Evolutionary conservation across 2,888 invertebrate genomes (phyloP).

Genomic region (Chaetoderma sp.): DNA sequence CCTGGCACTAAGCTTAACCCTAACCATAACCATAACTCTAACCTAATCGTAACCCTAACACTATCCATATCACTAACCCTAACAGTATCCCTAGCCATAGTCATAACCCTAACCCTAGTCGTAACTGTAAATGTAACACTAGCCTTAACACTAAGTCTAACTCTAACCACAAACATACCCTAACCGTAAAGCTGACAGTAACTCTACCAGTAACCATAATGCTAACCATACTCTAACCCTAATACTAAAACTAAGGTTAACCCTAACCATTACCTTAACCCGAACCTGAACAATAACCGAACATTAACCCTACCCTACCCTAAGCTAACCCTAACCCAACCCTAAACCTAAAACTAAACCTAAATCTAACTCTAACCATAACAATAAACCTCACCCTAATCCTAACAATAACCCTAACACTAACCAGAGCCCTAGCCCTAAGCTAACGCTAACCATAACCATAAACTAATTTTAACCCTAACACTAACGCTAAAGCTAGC

Average conservation of each 20-base stretch:
- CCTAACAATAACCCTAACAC: no score
- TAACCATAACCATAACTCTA: conserved; percentile 36
- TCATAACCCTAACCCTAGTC: conserved; percentile 29
- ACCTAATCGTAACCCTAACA: conserved; percentile 39
- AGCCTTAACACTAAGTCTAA: conserved; percentile 1
- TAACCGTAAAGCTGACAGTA: not conserved
- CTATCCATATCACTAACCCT: conserved; percentile 34
- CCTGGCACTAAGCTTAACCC: no score
- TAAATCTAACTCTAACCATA: no score
- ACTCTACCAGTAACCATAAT: not conserved
- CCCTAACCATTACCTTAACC: conserved; percentile 28
- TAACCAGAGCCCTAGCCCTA: not conserved
- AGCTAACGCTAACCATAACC: not conserved
- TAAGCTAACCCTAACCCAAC: conserved; percentile 14
- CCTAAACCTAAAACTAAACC: not conserved
- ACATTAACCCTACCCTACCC: conserved; percentile 27
- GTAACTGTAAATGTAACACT: not conserved
- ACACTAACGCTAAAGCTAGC: not conserved
- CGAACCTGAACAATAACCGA: conserved; percentile 27
- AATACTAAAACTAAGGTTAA: conserved; percentile 25
- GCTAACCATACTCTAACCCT: not conserved
- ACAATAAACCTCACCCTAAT: no score
- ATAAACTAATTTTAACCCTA: not conserved
- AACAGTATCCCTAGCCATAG: conserved; percentile 34
- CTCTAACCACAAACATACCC: conserved; percentile 18